Percentiles rank a stretch among this genome's conserved stretches.
Evolutionary conservation across 2,888 invertebrate species (phyloP).

Genomic region (Vanessa cardui): DNA sequence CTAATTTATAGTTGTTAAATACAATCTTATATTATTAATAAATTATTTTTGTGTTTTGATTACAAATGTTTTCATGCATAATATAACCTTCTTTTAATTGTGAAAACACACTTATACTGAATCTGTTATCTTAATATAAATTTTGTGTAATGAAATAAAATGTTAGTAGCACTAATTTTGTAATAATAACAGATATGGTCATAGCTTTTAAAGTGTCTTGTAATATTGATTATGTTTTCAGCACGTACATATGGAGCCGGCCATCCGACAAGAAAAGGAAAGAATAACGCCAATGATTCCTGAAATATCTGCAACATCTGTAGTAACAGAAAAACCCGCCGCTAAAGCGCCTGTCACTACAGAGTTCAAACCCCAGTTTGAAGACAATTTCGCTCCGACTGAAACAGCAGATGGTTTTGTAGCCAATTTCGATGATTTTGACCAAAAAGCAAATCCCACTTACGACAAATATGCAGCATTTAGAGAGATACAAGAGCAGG

Average conservation of each 20-base stretch:
- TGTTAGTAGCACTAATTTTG: too few relatives aligned
- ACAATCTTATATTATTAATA: too few relatives aligned
- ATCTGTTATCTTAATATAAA: too few relatives aligned
- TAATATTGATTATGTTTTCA: conserved; percentile 46
- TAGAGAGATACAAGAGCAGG: conserved; percentile 91
- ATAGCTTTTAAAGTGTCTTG: not conserved
- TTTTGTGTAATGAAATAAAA: too few relatives aligned
- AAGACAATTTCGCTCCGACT: conserved; percentile 84
- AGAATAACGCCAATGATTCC: conserved; percentile 48
- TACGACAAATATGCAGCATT: conserved; percentile 95
- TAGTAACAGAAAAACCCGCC: conserved; percentile 36
- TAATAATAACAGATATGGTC: not conserved
- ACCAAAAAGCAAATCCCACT: conserved; percentile 78
- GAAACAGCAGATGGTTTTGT: conserved; percentile 81
- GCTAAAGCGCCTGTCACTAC: conserved; percentile 23
- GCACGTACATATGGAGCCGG: conserved; percentile 71
- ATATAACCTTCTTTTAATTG: too few relatives aligned
- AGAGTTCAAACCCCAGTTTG: conserved; percentile 82
- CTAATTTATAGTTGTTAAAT: too few relatives aligned
- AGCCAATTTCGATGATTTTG: conserved; percentile 86
- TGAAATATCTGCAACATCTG: conserved; percentile 40
- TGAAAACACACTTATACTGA: too few relatives aligned
- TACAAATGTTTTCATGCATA: too few relatives aligned
- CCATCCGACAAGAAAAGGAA: conserved; percentile 55
- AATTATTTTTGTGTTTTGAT: too few relatives aligned